Percentiles rank a stretch among this genome's conserved stretches.
Evolutionary conservation across 30 jellyfish, hydroid and myxozoan genomes (phyloP).

Genomic region (Hydra vulgaris): DNA sequence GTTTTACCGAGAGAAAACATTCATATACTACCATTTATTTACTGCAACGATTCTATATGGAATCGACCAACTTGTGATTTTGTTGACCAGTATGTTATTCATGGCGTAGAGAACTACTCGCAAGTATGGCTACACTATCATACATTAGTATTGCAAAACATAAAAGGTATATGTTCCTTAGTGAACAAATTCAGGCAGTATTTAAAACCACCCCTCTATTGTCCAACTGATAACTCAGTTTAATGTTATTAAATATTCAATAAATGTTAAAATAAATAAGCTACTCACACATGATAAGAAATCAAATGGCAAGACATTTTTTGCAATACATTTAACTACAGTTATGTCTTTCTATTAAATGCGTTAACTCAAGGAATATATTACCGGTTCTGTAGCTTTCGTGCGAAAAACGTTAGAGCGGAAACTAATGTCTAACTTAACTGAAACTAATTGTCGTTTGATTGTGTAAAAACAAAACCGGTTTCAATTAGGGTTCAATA

Average conservation of each 20-base stretch:
- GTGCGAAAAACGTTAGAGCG: no score
- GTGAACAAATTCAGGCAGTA: slow-evolving; percentile 3
- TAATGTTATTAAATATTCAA: neutral
- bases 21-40: slow-evolving; percentile 32
- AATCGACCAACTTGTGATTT: slow-evolving; percentile 31
- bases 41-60: slow-evolving; percentile 14
- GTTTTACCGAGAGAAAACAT: slow-evolving; percentile 1
- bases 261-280: no score
- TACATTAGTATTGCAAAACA: neutral
- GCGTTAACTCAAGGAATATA: no score
- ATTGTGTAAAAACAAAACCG: no score
- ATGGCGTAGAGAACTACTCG: slow-evolving; percentile 29
- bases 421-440: no score
- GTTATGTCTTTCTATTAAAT: no score
- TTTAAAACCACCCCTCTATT: slow-evolving; percentile 20
- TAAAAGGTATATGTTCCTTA: slow-evolving; percentile 8
- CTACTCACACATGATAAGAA: no score
- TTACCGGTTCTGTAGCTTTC: no score
- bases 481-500: no score
- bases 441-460: no score
- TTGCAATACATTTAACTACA: no score
- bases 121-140: slow-evolving; percentile 24
- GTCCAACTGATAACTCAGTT: slow-evolving; percentile 20
- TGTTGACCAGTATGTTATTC: slow-evolving; percentile 28
- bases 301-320: no score